These are phyloP conservation scores for Pandemis corylana DNA, from an alignment of 2,888 invertebrate species.

Conservation along the genomic window DNA sequence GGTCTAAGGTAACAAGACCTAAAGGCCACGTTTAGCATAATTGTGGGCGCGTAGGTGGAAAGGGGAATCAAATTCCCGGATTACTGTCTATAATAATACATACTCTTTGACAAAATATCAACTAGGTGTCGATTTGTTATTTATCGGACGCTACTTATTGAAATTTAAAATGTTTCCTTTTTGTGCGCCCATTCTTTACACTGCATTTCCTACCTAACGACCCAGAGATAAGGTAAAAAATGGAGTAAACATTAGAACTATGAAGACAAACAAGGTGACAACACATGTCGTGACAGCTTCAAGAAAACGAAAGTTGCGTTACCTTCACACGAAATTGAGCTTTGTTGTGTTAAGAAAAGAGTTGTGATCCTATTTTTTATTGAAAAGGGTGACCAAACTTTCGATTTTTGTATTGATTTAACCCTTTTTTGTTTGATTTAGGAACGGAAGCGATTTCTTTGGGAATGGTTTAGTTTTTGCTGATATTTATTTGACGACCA, in stretches of 20 bases:
- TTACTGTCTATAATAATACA: background rate
- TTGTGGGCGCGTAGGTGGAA: no score
- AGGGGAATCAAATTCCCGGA: no score
- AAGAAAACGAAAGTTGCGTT: constrained; percentile 51
- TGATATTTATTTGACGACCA: constrained; percentile 17
- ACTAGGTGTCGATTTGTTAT: constrained; percentile 75
- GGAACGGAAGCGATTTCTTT: constrained; percentile 48
- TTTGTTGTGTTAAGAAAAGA: background rate
- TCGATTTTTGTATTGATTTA: constrained; percentile 51
- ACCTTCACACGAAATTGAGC: constrained; percentile 18
- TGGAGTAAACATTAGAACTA: constrained; percentile 39
- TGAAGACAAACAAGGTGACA: constrained; percentile 45
- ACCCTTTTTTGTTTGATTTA: constrained; percentile 45
- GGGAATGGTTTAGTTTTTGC: constrained; percentile 41
- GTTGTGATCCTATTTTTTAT: background rate
- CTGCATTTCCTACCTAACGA: constrained; percentile 45
- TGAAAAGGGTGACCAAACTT: constrained; percentile 40
- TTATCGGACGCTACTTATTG: constrained; percentile 69
- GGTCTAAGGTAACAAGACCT: no score
- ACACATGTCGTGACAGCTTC: constrained; percentile 56
- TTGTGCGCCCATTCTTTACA: constrained; percentile 42
- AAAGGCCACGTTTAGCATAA: no score
- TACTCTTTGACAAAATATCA: constrained; percentile 61
- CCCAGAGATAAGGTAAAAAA: constrained; percentile 16
- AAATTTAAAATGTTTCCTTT: constrained; percentile 70